A percentile compares a stretch with the other conserved stretches of the same genome.
phyloP scores from a whole-genome alignment of 2,797 vertebrate species.

The Myotis findleyi region DNA sequence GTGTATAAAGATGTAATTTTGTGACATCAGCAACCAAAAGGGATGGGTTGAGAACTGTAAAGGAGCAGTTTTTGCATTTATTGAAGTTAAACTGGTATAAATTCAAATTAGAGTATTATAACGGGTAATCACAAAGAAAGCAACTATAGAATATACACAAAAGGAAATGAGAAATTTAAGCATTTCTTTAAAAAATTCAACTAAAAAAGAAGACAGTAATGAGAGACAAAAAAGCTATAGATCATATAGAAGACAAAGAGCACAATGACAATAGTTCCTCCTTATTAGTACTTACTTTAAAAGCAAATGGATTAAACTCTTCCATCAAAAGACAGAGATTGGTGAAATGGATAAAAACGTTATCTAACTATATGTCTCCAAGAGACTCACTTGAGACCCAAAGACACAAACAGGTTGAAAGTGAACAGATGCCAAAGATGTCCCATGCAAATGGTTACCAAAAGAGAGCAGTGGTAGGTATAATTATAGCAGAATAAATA shows the following conservation, averaged over 20 bases:
- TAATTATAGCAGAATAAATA: not conserved
- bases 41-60: not conserved
- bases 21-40: not conserved
- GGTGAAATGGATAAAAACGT: not conserved
- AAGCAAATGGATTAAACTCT: not conserved
- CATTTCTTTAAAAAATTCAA: not conserved
- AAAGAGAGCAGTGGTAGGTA: not conserved
- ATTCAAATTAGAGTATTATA: not conserved
- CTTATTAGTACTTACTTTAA: not conserved
- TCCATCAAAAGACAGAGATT: not conserved
- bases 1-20: not conserved
- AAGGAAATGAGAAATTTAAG: not conserved
- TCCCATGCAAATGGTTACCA: not conserved
- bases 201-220: not conserved
- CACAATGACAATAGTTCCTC: not conserved
- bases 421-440: not conserved
- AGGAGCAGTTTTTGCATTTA: not conserved
- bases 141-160: not conserved
- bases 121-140: not conserved
- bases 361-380: not conserved
- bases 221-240: not conserved
- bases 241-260: not conserved
- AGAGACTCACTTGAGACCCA: not conserved
- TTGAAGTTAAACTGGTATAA: not conserved
- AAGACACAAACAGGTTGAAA: constrained; percentile 6